Evolutionary conservation across 2,113 vertebrate species (phyloP), one percentile per base, ranked within the genome.

Genomic region (Onychorhynchus coronatus): DNA sequence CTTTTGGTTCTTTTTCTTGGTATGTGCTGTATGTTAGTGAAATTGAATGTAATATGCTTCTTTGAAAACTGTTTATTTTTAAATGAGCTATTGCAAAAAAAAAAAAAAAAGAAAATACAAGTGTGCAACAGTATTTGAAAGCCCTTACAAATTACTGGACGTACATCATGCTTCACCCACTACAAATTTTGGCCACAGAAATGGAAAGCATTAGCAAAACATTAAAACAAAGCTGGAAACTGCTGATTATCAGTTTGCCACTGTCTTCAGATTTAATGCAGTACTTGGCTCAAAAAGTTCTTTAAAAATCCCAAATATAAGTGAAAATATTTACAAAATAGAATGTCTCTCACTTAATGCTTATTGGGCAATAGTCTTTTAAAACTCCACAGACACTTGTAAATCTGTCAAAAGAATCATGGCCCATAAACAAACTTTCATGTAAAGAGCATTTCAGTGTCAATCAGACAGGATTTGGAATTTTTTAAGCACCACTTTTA

Each of bases 241-340:
- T 74, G 72, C 85, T 85, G 92, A 93, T 97, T 90, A 98, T 97
- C 96, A 97, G 91, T 96, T 97, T 97, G 98, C 98, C 97, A 98
- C 97, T 97, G 97, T 98, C 94, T 97, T 97, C 97, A 96, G 96
- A 97, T 98, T 98, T 98, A 98, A 98, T 98, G 97, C 94, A 97
- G 93, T 97, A 97, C 94, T 98, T 98, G 97, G 98, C 97, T 97
- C 93, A 91, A 93, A 91, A 65, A 30, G 88, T 96, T 96, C 97
- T 95, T 90, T 33, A 78, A 95, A 98, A 98, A 97, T 97, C 92
- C 97, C 91, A 95, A 93, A 96, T 97, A 97, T 95, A 97, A 98
- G 97, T 96, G 97, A 98, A 98, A 98, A 98, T 98, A 98, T 98
- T 98, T 98, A 98, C 95, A 98, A 97, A 98, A 96, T 65, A 91